These are phyloP conservation scores for Monoplex corrugatus DNA, from an alignment of 2,888 invertebrate species.

Conservation along the genomic window DNA sequence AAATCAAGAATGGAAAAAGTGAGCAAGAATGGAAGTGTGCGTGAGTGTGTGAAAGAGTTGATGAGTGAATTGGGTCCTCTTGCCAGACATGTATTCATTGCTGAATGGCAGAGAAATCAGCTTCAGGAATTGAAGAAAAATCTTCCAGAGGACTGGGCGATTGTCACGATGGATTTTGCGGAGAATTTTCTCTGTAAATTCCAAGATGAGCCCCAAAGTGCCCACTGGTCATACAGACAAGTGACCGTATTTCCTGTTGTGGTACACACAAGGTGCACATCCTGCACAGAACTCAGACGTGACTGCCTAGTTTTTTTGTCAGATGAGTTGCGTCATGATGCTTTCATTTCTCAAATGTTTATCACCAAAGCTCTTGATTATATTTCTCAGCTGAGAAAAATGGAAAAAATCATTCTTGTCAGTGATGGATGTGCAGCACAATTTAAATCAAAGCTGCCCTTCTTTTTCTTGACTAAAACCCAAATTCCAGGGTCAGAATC, in stretches of 20 bases:
- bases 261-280: neutral
- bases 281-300: constrained; percentile 11
- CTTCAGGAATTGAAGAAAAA: neutral
- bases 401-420: too few relatives aligned
- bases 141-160: constrained; percentile 40
- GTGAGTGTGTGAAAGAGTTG: constrained; percentile 14
- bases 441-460: too few relatives aligned
- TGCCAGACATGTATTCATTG: neutral
- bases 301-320: constrained; percentile 20
- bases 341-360: constrained; percentile 3
- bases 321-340: constrained; percentile 37
- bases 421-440: too few relatives aligned
- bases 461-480: too few relatives aligned
- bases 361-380: neutral
- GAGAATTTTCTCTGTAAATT: constrained; percentile 45
- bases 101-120: constrained; percentile 38
- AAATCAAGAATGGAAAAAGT: constrained; percentile 3
- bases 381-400: neutral
- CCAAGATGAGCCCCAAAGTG: constrained; percentile 47
- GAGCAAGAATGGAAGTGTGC: constrained; percentile 30
- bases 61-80: neutral
- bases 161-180: constrained; percentile 42
- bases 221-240: constrained; percentile 47
- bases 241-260: constrained; percentile 47
- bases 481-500: too few relatives aligned